Evolutionary conservation across 2,113 vertebrate species (phyloP), one percentile per base, ranked within the genome.

Genomic region (Galbula dea): DNA sequence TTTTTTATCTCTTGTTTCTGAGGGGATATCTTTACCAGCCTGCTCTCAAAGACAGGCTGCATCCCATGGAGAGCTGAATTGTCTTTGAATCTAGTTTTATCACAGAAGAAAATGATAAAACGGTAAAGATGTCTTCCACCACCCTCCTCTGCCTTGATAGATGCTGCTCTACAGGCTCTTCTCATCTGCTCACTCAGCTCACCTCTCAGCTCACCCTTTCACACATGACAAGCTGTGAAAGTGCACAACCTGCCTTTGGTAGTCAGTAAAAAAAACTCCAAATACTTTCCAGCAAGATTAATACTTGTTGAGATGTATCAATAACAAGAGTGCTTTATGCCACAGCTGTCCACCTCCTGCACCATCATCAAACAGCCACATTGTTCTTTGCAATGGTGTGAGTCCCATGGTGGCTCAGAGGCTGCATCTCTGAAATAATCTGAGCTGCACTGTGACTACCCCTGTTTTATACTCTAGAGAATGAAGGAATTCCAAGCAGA

Each of bases 321-420:
- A 65, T 8, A 23, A 6, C 12, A 8, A 26, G 34, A 48, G 30
- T 20, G 30, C 37, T 66, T 54, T 30, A 46, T 14, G 29, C 32
- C 58, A 69, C 74, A 74, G 49, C 59, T 62, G 72, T 52, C 67
- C 34, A 32, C 2, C 41, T 73, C 22, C 37, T 0, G 0, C 34
- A 62, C 45, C 54, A 37, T 11, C 74, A 63, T 20, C 24, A 68
- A 55, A 43, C 73, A 78, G n/a, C n/a, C 39, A 24, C 0, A 1
- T 17, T 37, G 57, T 74, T 65, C 87, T 61, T 52, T 49, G 52
- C 30, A 68, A 39, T 0, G 4, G 9, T 11, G 13, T 15, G 39
- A 87, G 27, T 19, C 30, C 49, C 0, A 2, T 15, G 24, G 11
- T 0, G 2, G 58, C 10, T 65, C 66, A 22, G 23, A 36, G 1